Evolutionary conservation across 1,140 invertebrate genomes (phyloP), one percentile per base, ranked within the genome.

Genomic region (Heliconius hermathena): DNA sequence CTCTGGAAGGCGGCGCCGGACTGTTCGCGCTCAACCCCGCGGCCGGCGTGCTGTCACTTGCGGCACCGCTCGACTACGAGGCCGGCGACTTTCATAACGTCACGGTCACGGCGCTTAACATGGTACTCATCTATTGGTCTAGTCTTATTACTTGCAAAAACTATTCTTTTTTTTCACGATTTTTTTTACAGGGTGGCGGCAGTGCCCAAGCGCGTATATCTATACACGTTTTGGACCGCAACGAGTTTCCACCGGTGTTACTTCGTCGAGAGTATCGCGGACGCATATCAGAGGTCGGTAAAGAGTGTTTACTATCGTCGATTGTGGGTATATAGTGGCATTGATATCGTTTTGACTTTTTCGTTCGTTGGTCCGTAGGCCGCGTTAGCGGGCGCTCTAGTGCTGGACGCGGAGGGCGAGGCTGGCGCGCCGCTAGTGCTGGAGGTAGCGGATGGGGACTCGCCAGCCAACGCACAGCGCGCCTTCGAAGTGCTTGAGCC

Each of bases 161-260:
- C 0, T 11, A 66, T 3, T 2, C 0, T 3, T 8, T 16, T 13
- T 66, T 66, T 66, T 66, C 26, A 66, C 60, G 11, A 16, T 13
- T 16, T 13, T 29, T 16, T 66, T 66, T 66, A 13, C 90, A 96
- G 96, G 97, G 97, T 33, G 96, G 97, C 18, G 96, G 96, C 16
- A 95, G 95, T 26, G 96, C 97, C 0, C 88, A 83, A 4, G 97
- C 97, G 78, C 96, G 95, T 83, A 95, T 98, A 16, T 95, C 97
- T n/a, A 95, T 98, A 22, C 97, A 97, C 89, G 96, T 98, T 73
- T 91, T 97, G 74, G 97, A 98, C 90, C 95, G 95, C 82, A 98
- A 99, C 94, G 98, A 99, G 91, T 98, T 98, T 94, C 93, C 96
- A n/a, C 98, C 98, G 97, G 98, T 22, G 94, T 95, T 87, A 95